Percentiles rank a stretch among this genome's conserved stretches.
These are phyloP conservation scores for Neocrepidodera transversa DNA, from an alignment of 2,888 invertebrate species.

Conservation along the genomic window DNA sequence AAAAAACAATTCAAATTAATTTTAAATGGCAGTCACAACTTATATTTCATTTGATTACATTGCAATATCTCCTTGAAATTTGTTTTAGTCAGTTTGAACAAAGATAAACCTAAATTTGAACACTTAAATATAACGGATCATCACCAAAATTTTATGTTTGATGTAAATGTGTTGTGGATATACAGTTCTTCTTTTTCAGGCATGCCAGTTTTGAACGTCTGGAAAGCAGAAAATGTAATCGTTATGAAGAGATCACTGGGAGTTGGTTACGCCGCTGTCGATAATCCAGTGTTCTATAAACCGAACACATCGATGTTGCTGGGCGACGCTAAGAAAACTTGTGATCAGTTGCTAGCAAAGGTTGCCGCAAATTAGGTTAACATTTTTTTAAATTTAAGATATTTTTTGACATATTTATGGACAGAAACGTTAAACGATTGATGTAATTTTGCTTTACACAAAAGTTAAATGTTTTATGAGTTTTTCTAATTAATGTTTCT, in stretches of 20 bases:
- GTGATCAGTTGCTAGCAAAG: conserved; percentile 78
- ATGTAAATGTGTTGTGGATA: too few species aligned
- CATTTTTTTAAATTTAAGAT: conserved; percentile 26
- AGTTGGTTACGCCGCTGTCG: conserved; percentile 83
- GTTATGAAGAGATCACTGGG: conserved; percentile 78
- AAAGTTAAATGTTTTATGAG: not conserved
- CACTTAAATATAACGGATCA: too few species aligned
- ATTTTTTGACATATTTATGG: conserved; percentile 23
- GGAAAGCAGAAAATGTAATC: conserved; percentile 86
- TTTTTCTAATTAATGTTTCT: not conserved
- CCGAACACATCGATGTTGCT: conserved; percentile 86
- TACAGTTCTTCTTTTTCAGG: too few species aligned
- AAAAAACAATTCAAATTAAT: too few species aligned
- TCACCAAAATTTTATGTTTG: too few species aligned
- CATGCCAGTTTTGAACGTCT: conserved; percentile 90
- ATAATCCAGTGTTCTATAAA: conserved; percentile 92
- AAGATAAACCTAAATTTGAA: too few species aligned
- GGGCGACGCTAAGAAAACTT: conserved; percentile 91
- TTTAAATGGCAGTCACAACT: too few species aligned
- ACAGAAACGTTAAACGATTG: not conserved
- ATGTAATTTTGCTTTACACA: not conserved
- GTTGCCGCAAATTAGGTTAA: conserved; percentile 58
- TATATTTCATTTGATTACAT: too few species aligned
- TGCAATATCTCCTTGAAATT: too few species aligned
- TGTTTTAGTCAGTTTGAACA: too few species aligned